Percentiles rank a stretch among this genome's conserved stretches.
These are phyloP conservation scores for Aulostomus chinensis DNA, from an alignment of 2,797 vertebrate genomes.

Conservation along the genomic window DNA sequence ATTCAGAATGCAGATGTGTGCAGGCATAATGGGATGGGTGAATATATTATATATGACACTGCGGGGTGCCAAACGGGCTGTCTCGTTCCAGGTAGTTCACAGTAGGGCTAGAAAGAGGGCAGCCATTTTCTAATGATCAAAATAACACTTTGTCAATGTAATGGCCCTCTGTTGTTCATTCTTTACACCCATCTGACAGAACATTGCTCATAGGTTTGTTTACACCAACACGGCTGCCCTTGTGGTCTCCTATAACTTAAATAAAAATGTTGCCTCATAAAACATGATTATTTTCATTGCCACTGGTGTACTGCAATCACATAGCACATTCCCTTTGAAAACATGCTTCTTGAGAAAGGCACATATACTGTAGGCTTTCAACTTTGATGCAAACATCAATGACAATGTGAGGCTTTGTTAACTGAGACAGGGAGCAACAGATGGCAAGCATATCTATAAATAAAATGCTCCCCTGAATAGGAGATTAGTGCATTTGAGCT, in stretches of 20 bases:
- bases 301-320: constrained; percentile 49
- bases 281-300: constrained; percentile 51
- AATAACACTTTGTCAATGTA: constrained; percentile 69
- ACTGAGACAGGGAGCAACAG: constrained; percentile 69
- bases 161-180: constrained; percentile 59
- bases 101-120: too few species aligned
- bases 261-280: constrained; percentile 43
- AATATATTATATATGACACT: constrained; percentile 21
- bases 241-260: constrained; percentile 37
- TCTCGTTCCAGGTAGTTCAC: too few species aligned
- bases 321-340: constrained; percentile 14
- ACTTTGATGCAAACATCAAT: constrained; percentile 39
- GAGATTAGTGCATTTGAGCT: constrained; percentile 82
- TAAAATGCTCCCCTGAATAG: constrained; percentile 75
- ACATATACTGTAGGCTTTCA: constrained; percentile 8
- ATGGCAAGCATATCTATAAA: constrained; percentile 83
- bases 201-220: constrained; percentile 59
- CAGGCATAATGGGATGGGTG: constrained; percentile 21
- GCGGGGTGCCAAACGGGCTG: constrained; percentile 21
- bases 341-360: constrained; percentile 18
- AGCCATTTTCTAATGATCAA: constrained; percentile 65
- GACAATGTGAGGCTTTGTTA: constrained; percentile 47
- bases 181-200: constrained; percentile 44
- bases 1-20: constrained; percentile 10
- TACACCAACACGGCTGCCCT: constrained; percentile 41